These are phyloP conservation scores for Pemphredon lugubris DNA, from an alignment of 2,888 invertebrate genomes.

Conservation along the genomic window DNA sequence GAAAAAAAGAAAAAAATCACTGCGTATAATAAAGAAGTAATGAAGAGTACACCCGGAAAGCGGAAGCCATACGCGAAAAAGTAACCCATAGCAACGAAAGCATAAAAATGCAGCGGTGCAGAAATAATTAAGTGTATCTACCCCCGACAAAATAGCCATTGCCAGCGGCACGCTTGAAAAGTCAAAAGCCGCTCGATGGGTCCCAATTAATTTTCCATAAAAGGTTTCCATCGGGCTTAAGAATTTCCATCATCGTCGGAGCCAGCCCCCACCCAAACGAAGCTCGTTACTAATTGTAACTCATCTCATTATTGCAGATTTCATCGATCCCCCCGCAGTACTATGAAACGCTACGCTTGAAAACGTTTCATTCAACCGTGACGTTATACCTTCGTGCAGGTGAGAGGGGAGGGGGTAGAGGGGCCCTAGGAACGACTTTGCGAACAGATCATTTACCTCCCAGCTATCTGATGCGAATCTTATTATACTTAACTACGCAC, in stretches of 20 bases:
- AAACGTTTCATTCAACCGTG: not conserved
- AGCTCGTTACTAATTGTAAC: constrained; percentile 33
- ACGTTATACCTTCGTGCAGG: not conserved
- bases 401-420: constrained; percentile 2
- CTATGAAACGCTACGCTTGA: too few relatives aligned
- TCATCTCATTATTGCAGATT: constrained; percentile 35
- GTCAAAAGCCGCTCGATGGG: constrained; percentile 44
- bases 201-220: constrained; percentile 50
- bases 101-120: constrained; percentile 13
- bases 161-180: constrained; percentile 14
- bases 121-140: constrained; percentile 44
- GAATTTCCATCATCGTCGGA: constrained; percentile 7
- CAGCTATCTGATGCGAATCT: constrained; percentile 70
- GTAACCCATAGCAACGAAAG: constrained; percentile 40
- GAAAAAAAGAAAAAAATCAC: not conserved
- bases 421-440: constrained; percentile 5
- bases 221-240: constrained; percentile 35
- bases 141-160: constrained; percentile 8
- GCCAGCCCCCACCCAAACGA: not conserved
- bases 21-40: not conserved
- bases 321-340: constrained; percentile 14
- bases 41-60: not conserved
- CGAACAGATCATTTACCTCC: constrained; percentile 26
- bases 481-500: too few relatives aligned
- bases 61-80: constrained; percentile 7